Percentiles rank a stretch among this genome's conserved stretches.
phyloP scores from a whole-genome alignment of 1,140 invertebrate genomes.

The Hormaphis cornu region DNA sequence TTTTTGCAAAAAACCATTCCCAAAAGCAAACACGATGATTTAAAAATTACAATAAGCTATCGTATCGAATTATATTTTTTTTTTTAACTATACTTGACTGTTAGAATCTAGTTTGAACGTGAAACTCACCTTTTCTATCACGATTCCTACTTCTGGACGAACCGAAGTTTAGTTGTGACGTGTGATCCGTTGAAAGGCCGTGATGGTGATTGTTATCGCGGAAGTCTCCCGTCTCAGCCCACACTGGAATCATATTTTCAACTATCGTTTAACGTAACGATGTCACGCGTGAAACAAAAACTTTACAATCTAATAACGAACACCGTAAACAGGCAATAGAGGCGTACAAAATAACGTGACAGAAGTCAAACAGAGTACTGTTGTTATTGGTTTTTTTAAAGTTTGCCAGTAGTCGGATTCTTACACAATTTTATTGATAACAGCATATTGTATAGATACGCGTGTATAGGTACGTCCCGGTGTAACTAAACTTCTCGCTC shows the following conservation, averaged over 20 bases:
- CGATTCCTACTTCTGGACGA: constrained; percentile 50
- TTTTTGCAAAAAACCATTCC: not conserved
- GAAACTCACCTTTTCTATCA: constrained; percentile 54
- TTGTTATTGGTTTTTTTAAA: too few species aligned
- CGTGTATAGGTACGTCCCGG: not conserved
- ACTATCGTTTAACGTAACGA: not conserved
- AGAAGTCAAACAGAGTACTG: too few species aligned
- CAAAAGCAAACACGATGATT: not conserved
- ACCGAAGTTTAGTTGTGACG: constrained; percentile 50
- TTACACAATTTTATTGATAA: not conserved
- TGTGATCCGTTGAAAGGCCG: constrained; percentile 55
- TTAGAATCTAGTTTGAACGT: not conserved
- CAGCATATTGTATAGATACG: not conserved
- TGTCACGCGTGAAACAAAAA: not conserved
- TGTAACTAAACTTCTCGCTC: too few species aligned
- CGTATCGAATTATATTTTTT: too few species aligned
- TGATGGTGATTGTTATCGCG: constrained; percentile 63
- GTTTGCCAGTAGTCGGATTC: too few species aligned
- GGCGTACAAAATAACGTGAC: too few species aligned
- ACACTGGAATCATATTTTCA: constrained; percentile 57
- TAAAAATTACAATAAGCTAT: too few species aligned
- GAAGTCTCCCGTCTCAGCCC: constrained; percentile 74
- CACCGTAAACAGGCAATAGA: too few species aligned
- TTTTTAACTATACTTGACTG: not conserved
- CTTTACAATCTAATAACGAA: too few species aligned